Evolutionary conservation across 2,797 vertebrate genomes (phyloP), one percentile per base, ranked within the genome.

Genomic region (Acipenser oxyrinchus): DNA sequence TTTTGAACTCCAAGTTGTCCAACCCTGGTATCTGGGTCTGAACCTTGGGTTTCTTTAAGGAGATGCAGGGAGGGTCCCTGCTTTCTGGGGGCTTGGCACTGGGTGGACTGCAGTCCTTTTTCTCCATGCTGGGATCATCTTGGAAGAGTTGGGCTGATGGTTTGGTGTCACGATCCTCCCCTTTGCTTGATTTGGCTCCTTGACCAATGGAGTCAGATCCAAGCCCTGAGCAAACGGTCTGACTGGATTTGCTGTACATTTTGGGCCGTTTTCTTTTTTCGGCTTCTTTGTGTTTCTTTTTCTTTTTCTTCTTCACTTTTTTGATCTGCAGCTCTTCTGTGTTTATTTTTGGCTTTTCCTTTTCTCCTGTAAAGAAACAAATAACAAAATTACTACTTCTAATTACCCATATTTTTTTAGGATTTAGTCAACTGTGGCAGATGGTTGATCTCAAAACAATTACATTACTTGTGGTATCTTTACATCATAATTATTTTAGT

Each of bases 271-370:
- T 97, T 69, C 93, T 88, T 82, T 94, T 95, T 82, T 98, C 96
- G 3, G 91, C 93, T 69, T 98, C 96, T 93, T 94, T 96, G 76
- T 98, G 96, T 92, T 98, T 99, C 93, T 99, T 99, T 90, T 98
- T 99, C 94, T 99, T 99, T 93, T 99, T 99, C 89, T 99, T 99
- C 89, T 99, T 99, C 23, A 94, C 93, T 78, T 98, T 99, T 88
- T 94, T 98, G 76, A 96, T 92, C 84, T 93, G 93, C 75, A 97
- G 86, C 76, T 97, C 95, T 77, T 96, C 94, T 0, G 81, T 73
- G 81, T 87, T 92, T 67, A 86, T 84, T 88, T 95, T 93, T 74
- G 86, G 83, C 77, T 94, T 95, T 78, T 93, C 93, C 78, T 92
- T 92, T 67, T 91, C 91, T 82, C 87, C 95, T 99, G 81, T 72